Base-by-base conservation (phyloP, 2,113 vertebrate genomes). In the Takifugu bimaculatus region DNA sequence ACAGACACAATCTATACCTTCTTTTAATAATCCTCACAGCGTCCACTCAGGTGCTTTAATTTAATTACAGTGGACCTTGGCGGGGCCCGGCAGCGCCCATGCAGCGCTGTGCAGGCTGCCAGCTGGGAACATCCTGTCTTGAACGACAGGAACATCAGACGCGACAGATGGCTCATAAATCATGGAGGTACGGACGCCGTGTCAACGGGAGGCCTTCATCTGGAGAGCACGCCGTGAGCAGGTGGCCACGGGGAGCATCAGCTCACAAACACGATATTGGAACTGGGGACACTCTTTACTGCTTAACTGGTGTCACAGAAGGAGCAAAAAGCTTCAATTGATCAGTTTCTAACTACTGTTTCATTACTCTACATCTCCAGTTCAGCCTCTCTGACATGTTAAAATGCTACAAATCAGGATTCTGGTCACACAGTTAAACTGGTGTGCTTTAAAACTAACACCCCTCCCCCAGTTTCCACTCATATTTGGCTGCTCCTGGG, bases 111-210 rank as follows among this genome's bases (percentile, higher is more conserved):
- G 76, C 72, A 61, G 77, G 82, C 69, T 58, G 82, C 88, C 87
- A 90, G 83, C 86, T 75, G 78, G 85, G 83, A 85, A 90, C 88
- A 87, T 91, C 89, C 87, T 85, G 87, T 88, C 82, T 83, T 66
- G 64, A 83, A 74, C 81, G 80, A 85, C 82, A 78, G 86, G 85
- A 90, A 86, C 88, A 91, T 88, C 88, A 88, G 88, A 91, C 65
- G 49, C 63, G 85, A 87, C 91, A 92, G 89, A 92, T 92, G 90
- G 90, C 87, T 89, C 87, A 89, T 90, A 89, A 90, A 89, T 91
- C 88, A 91, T 89, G 84, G 75, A 89, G 76, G 83, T 87, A 82
- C 78, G 66, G 66, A 73, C 67, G 53, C 63, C 49, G 74, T 61
- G 78, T 79, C 68, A 68, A 84, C 63, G 60, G 81, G 83, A 81